Evolutionary conservation across 2,888 invertebrate genomes (phyloP).

Genomic region (Mythimna pallens): DNA sequence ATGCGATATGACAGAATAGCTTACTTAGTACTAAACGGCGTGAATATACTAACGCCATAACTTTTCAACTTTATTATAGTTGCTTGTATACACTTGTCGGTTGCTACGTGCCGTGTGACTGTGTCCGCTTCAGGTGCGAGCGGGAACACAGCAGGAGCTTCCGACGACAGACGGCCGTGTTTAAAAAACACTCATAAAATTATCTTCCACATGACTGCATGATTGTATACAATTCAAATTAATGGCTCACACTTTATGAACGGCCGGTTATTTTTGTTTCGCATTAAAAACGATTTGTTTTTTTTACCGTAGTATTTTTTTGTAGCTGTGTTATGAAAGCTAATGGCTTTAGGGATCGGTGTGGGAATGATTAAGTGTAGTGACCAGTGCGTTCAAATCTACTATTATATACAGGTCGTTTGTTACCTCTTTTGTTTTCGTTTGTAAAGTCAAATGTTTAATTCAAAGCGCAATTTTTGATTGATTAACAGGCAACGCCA

Average conservation of each 20-base stretch:
- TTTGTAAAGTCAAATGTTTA: background rate
- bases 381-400: constrained; percentile 18
- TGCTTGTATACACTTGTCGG: background rate
- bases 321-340: constrained; percentile 46
- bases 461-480: background rate
- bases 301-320: constrained; percentile 62
- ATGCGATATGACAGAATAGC: background rate
- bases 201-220: constrained; percentile 72
- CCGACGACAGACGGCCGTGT: constrained; percentile 51
- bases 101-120: constrained; percentile 6
- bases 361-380: constrained; percentile 36
- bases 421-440: constrained; percentile 6
- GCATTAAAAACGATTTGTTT: constrained; percentile 76
- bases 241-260: constrained; percentile 77
- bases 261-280: constrained; percentile 77
- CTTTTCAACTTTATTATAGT: constrained; percentile 5
- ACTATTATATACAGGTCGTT: background rate
- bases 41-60: background rate
- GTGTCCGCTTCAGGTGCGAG: constrained; percentile 35
- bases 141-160: constrained; percentile 29
- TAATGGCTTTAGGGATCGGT: constrained; percentile 57
- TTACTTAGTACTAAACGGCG: background rate
- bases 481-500: too few relatives aligned
- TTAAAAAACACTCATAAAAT: constrained; percentile 68
- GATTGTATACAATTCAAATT: constrained; percentile 77